Evolutionary conservation across 2,113 vertebrate species (phyloP).

Genomic region (Myrmecophaga tridactyla): DNA sequence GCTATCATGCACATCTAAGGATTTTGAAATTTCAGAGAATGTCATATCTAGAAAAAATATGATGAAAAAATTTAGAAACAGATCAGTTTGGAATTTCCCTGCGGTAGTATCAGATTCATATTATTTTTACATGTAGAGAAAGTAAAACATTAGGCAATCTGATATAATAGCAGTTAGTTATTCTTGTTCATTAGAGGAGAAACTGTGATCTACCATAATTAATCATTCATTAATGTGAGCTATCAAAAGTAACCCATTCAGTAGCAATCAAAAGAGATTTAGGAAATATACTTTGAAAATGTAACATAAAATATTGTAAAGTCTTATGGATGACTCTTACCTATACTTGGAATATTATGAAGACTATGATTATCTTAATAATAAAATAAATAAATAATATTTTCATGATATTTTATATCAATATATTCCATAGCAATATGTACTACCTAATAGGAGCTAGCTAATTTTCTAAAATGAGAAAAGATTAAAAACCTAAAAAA

Average conservation of each 20-base stretch:
- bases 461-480: neutral
- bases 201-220: neutral
- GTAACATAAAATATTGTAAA: neutral
- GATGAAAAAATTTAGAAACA: neutral
- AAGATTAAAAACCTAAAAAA: neutral
- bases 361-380: neutral
- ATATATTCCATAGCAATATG: neutral
- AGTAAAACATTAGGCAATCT: neutral
- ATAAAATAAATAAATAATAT: neutral
- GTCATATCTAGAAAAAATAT: neutral
- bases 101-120: neutral
- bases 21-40: constrained; percentile 40
- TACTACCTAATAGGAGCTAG: neutral
- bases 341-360: neutral
- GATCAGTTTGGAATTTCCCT: neutral
- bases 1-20: neutral
- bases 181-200: neutral
- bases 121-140: neutral
- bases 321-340: neutral
- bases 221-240: neutral
- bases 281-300: neutral
- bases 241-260: neutral
- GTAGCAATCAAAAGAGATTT: neutral
- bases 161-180: neutral
- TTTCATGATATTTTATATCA: neutral